phyloP scores from a whole-genome alignment of 2,113 vertebrate species.

The Cranoglanis bouderius region DNA sequence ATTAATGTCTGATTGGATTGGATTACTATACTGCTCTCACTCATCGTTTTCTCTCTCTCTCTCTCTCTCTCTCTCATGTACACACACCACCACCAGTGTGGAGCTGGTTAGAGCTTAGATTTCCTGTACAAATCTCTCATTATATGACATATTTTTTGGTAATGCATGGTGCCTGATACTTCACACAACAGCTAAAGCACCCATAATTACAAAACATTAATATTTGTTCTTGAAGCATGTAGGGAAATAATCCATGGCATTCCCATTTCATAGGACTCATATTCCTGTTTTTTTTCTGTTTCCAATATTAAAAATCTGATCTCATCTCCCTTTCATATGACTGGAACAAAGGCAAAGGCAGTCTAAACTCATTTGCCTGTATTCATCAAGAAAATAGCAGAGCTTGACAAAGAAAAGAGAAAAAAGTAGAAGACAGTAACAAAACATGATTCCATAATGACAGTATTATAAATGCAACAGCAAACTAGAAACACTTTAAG shows the following conservation, averaged over 20 bases:
- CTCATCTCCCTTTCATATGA: constrained; percentile 20
- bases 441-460: not conserved
- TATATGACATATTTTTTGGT: not conserved
- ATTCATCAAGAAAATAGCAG: not conserved
- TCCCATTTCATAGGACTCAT: not conserved
- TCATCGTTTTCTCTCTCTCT: not conserved
- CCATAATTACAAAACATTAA: not conserved
- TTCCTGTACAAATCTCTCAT: constrained; percentile 17
- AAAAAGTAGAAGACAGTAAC: not conserved
- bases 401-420: not conserved
- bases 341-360: constrained; percentile 31
- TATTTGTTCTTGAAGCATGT: not conserved
- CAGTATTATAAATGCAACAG: not conserved
- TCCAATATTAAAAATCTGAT: not conserved
- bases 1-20: constrained; percentile 24
- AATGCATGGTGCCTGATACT: not conserved
- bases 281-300: not conserved
- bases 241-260: not conserved
- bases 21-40: not conserved
- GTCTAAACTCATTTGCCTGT: not conserved
- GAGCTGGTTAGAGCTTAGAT: not conserved
- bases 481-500: not conserved
- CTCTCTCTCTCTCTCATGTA: not conserved
- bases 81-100: not conserved
- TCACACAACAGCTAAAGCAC: not conserved